A percentile compares a stretch with the other conserved stretches of the same genome.
Conservation (phyloP, 2,888 invertebrate species). For the Siphonodentalium dalli region DNA sequence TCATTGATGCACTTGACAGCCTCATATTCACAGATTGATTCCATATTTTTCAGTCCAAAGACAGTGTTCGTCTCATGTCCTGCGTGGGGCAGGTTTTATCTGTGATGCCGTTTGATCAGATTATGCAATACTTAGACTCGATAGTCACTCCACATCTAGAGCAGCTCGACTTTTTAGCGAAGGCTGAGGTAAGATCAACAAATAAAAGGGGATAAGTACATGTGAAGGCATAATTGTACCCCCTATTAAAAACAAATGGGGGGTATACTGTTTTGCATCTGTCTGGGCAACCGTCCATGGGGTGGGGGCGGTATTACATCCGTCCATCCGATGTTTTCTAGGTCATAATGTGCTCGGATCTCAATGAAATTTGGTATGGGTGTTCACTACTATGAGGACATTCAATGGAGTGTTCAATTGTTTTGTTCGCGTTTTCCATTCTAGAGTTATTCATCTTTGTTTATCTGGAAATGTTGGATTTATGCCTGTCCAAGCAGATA, state of each 20-base stretch:
- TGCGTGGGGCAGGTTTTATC: conserved; percentile 79
- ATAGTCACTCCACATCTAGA: conserved; percentile 72
- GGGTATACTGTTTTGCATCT: too few species aligned
- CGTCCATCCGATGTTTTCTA: background rate
- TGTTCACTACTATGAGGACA: too few species aligned
- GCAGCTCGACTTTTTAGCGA: conserved; percentile 53
- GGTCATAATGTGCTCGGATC: conserved; percentile 4
- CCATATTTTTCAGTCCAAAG: conserved; percentile 69
- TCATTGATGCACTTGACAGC: background rate
- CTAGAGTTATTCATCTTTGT: too few species aligned
- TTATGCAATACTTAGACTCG: conserved; percentile 75
- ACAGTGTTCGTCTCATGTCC: conserved; percentile 78
- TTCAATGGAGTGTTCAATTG: too few species aligned
- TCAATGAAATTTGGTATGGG: too few species aligned
- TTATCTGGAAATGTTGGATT: too few species aligned
- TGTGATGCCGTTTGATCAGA: conserved; percentile 71
- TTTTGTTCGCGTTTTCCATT: too few species aligned
- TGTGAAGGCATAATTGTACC: background rate
- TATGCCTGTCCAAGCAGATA: conserved; percentile 9
- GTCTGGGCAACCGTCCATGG: conserved; percentile 6
- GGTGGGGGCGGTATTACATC: background rate
- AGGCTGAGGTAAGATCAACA: conserved; percentile 66
- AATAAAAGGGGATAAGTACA: background rate
- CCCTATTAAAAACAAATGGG: conserved; percentile 1
- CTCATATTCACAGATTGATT: background rate